phyloP scores from a whole-genome alignment of 2,888 invertebrate genomes.

The Spatulosminthurus flaviceps region DNA sequence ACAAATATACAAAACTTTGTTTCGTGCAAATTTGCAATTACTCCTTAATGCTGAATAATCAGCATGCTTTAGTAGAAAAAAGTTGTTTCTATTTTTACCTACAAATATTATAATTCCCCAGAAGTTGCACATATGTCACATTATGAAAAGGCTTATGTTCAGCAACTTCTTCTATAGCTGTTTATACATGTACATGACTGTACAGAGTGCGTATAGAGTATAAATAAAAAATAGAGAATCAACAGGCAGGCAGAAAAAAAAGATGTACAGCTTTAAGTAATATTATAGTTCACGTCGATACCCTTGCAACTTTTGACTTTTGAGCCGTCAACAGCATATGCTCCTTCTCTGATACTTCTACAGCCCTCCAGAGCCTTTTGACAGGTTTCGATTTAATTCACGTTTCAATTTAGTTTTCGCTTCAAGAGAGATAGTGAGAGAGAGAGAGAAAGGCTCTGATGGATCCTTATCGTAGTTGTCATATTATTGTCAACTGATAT shows the following conservation, averaged over 20 bases:
- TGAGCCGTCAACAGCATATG: constrained; percentile 1
- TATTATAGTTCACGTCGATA: neutral
- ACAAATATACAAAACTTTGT: neutral
- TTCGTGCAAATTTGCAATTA: neutral
- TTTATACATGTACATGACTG: neutral
- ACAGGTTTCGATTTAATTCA: constrained; percentile 1
- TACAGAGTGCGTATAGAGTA: no score
- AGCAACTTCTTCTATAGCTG: no score
- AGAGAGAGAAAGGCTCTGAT: neutral
- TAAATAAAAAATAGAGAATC: neutral
- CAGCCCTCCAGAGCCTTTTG: neutral
- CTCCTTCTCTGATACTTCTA: neutral
- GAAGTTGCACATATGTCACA: neutral
- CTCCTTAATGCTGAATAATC: neutral
- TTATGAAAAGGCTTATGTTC: no score
- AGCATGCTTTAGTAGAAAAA: neutral
- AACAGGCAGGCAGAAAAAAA: constrained; percentile 10
- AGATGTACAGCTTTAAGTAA: neutral
- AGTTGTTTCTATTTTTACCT: neutral
- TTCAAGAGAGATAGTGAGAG: no score
- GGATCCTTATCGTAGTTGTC: no score
- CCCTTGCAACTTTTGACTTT: no score
- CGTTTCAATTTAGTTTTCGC: neutral
- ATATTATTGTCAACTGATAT: no score
- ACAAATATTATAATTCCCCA: neutral